Evolutionary conservation across 2,113 vertebrate genomes (phyloP).

Genomic region (Pungitius pungitius): DNA sequence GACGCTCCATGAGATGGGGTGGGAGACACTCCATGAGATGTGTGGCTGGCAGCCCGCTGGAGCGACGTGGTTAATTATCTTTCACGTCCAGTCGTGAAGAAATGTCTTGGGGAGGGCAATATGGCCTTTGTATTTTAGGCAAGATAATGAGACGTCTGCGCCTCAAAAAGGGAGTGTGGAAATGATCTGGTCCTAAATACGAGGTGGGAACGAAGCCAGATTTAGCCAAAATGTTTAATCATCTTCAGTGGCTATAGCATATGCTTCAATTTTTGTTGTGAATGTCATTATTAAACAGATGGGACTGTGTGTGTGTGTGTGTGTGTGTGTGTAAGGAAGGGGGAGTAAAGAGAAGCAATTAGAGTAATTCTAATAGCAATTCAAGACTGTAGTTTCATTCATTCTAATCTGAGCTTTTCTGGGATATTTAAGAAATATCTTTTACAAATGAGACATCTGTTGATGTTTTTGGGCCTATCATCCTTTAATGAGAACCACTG

Average conservation of each 20-base stretch:
- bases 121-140: conserved; percentile 58
- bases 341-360: conserved; percentile 46
- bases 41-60: conserved; percentile 69
- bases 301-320: conserved; percentile 40
- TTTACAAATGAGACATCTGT: conserved; percentile 41
- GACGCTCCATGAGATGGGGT: conserved; percentile 58
- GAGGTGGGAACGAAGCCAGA: conserved; percentile 59
- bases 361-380: conserved; percentile 31
- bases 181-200: conserved; percentile 64
- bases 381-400: conserved; percentile 58
- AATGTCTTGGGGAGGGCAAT: conserved; percentile 57
- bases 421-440: conserved; percentile 36
- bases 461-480: conserved; percentile 40
- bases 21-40: too few relatives aligned
- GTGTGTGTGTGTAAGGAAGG: conserved; percentile 34
- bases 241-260: conserved; percentile 65
- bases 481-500: conserved; percentile 41
- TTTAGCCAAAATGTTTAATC: conserved; percentile 69
- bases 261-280: conserved; percentile 67
- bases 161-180: conserved; percentile 48
- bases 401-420: conserved; percentile 40
- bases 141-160: conserved; percentile 64
- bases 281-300: conserved; percentile 75
- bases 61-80: conserved; percentile 76
- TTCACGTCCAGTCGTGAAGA: conserved; percentile 63